Evolutionary conservation across 1,140 invertebrate genomes (phyloP), one percentile per base, ranked within the genome.

Genomic region (Plectrocnemia conspersa): DNA sequence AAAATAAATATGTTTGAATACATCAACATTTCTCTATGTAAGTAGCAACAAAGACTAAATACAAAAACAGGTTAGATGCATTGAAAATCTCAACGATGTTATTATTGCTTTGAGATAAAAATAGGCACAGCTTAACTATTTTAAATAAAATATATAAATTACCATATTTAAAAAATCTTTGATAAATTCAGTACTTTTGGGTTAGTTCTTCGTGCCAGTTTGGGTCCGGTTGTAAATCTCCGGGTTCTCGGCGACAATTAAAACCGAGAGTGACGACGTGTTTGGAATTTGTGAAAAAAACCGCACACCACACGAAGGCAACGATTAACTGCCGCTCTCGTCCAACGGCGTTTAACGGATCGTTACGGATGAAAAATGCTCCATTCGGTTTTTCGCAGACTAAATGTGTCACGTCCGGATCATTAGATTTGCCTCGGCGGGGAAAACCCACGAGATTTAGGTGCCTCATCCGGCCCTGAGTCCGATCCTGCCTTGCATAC

Each of bases 321-420:
- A 45, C 27, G 46, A 5, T 48, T 48, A 46, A 46, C 32, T 15
- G n/a, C n/a, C n/a, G n/a, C n/a, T n/a, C n/a, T n/a, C n/a, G n/a
- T n/a, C n/a, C n/a, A n/a, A n/a, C n/a, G 48, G 23, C 35, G 41
- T 18, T 48, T 35, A 48, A 48, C 42, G 45, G 54, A 56, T 56
- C 54, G 38, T 56, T 56, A 56, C 54, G 29, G 54, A 49, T 56
- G 54, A 56, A 49, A 56, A 56, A 56, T 56, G 24, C 11, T 15
- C 54, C 18, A 18, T 47, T 49, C 36, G 45, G 45, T 42, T 48
- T 49, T 41, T 21, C 54, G 44, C 45, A 33, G 45, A 24, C 32
- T 46, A 48, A 56, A 56, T 56, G 54, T 56, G 54, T 56, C 54
- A 56, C 54, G 54, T 56, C 15, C 25, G 54, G 25, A 56, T 56